Base-by-base conservation (phyloP, 1,140 invertebrate species). In the Meloidogyne exigua region DNA sequence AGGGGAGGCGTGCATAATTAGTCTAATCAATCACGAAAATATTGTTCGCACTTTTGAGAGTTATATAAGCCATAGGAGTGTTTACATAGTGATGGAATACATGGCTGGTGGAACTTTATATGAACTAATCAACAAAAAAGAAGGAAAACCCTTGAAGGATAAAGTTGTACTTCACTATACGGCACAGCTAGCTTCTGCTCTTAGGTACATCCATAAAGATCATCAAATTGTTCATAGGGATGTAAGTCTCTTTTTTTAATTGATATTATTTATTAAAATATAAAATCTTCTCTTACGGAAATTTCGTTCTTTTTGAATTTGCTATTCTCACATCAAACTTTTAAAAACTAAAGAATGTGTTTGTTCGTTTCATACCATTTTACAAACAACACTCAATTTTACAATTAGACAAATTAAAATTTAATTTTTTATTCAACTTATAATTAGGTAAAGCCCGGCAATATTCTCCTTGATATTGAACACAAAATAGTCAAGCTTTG, bases 51-150 rank as follows among this genome's bases (percentile, higher is more conserved):
- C 42, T 4, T 66, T 75, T 32, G 63, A 68, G 36, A 68, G 73
- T 66, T 68, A 68, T 26, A 13, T 75, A n/a, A 68, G 73, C 13
- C 62, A 44, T 10, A 44, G 66, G 10, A 72, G 75, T 64, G 57
- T 78, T 28, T 78, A 78, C 64, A 78, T 78, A 32, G 73, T 76
- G 13, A 62, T 78, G 25, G 76, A 78, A 64, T 66, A 77, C 23
- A 42, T 78, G 71, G 28, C 36, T 3, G 76, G 76, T n/a, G 76
- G 76, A 62, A 75, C 63, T 68, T 42, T 78, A 18, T 32, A 44
- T 23, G 74, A 49, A 32, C 67, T 75, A n/a, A 78, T 78, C 32
- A 76, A 76, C 25, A 71, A 62, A 18, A 11, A 71, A 25, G 28
- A 44, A 18, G 39, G 15, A 62, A 44, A n/a, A 18, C 32, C 18